These are phyloP conservation scores for Odontomachus brunneus DNA, from an alignment of 1,140 invertebrate species.

Conservation along the genomic window DNA sequence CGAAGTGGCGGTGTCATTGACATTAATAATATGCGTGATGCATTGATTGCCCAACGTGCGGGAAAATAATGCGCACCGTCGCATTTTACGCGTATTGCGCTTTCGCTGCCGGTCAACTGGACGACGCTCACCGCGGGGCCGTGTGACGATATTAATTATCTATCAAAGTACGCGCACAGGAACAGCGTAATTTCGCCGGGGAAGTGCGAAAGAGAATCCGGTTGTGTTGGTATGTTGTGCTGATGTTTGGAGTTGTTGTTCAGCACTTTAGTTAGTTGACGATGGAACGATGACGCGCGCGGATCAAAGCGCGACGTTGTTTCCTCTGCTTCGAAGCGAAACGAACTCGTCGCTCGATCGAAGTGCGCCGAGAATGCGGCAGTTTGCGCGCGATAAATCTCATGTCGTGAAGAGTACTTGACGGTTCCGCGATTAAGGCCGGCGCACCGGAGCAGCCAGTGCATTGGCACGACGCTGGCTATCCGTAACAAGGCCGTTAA, in stretches of 20 bases:
- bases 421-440: constrained; percentile 67
- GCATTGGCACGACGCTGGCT: constrained; percentile 49
- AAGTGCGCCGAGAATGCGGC: too few species aligned
- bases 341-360: too few species aligned
- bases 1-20: constrained; percentile 35
- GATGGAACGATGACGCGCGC: too few species aligned
- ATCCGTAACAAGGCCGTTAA: constrained; percentile 73
- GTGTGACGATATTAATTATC: not conserved
- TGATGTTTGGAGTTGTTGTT: too few species aligned
- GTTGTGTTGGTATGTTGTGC: too few species aligned
- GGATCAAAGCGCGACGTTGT: too few species aligned
- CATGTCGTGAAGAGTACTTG: constrained; percentile 44
- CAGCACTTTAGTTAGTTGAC: too few species aligned
- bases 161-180: not conserved
- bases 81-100: not conserved
- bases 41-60: constrained; percentile 20
- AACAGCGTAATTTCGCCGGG: not conserved
- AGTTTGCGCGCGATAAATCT: too few species aligned
- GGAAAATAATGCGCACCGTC: constrained; percentile 28
- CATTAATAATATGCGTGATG: constrained; percentile 35
- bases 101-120: not conserved
- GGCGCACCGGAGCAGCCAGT: constrained; percentile 33
- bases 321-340: too few species aligned
- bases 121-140: not conserved
- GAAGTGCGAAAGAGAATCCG: too few species aligned